Conservation (phyloP, 1,140 invertebrate species). For the Penaeus indicus region DNA sequence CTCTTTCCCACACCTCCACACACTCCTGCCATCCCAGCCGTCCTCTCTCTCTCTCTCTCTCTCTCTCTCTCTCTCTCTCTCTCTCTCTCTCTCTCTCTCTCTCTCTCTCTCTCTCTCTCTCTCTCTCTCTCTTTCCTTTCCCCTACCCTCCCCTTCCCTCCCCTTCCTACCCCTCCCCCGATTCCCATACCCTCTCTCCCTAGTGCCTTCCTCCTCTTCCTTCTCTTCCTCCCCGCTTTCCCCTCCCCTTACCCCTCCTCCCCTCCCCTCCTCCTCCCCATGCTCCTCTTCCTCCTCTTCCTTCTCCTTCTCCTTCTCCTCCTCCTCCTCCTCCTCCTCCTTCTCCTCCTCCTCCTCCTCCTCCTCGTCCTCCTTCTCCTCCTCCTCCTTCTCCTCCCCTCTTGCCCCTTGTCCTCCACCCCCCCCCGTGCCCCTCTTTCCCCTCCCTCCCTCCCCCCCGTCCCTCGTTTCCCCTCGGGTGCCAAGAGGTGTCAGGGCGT, state of each 20-base stretch:
- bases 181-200: background rate
- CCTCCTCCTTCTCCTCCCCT: background rate
- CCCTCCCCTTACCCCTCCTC: background rate
- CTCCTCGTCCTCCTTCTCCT: background rate
- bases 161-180: background rate
- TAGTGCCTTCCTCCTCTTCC: background rate
- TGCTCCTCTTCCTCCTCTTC: background rate
- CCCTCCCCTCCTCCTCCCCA: background rate
- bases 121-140: conserved; percentile 13
- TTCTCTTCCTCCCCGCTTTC: background rate
- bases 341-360: background rate
- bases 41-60: background rate
- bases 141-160: background rate
- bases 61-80: background rate
- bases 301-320: background rate
- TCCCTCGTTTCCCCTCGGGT: background rate
- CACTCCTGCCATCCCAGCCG: background rate
- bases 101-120: background rate
- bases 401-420: background rate
- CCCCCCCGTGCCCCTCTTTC: background rate
- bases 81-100: background rate
- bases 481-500: conserved; percentile 38
- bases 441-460: background rate
- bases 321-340: background rate
- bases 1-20: background rate